Conservation (phyloP, 2,797 vertebrate species). For the Spinibarbus caldwelli region DNA sequence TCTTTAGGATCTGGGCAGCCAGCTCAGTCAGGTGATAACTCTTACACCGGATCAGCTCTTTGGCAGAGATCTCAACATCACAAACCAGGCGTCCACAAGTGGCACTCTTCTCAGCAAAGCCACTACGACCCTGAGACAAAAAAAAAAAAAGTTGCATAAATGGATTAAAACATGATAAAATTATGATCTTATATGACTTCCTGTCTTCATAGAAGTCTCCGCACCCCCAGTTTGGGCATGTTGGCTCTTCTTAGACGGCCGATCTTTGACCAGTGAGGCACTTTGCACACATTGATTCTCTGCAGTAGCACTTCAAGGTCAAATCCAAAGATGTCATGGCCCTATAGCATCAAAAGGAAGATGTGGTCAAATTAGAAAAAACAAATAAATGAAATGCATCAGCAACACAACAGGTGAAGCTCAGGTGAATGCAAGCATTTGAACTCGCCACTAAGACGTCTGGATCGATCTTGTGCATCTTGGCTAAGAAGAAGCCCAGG, state of each 20-base stretch:
- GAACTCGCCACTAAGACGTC: slow-evolving; percentile 95
- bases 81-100: slow-evolving; percentile 96
- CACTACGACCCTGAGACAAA: slow-evolving; percentile 84
- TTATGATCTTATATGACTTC: no score
- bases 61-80: slow-evolving; percentile 94
- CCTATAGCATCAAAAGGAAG: slow-evolving; percentile 63
- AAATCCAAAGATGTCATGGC: slow-evolving; percentile 95
- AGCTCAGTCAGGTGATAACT: slow-evolving; percentile 95
- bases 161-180: not conserved
- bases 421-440: not conserved
- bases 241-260: slow-evolving; percentile 89
- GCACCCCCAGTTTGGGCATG: slow-evolving; percentile 98
- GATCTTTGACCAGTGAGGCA: slow-evolving; percentile 97
- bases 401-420: not conserved
- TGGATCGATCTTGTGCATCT: slow-evolving; percentile 97
- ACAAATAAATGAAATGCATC: not conserved
- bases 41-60: slow-evolving; percentile 96
- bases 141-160: not conserved
- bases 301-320: slow-evolving; percentile 97
- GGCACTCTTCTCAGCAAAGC: slow-evolving; percentile 95
- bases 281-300: slow-evolving; percentile 90
- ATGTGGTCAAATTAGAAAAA: not conserved
- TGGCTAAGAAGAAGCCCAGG: slow-evolving; percentile 94
- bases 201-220: not conserved
- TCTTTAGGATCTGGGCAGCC: slow-evolving; percentile 88